Percentiles rank a stretch among this genome's conserved stretches.
Conservation (phyloP, 1,140 invertebrate genomes). For the Trachymyrmex septentrionalis region DNA sequence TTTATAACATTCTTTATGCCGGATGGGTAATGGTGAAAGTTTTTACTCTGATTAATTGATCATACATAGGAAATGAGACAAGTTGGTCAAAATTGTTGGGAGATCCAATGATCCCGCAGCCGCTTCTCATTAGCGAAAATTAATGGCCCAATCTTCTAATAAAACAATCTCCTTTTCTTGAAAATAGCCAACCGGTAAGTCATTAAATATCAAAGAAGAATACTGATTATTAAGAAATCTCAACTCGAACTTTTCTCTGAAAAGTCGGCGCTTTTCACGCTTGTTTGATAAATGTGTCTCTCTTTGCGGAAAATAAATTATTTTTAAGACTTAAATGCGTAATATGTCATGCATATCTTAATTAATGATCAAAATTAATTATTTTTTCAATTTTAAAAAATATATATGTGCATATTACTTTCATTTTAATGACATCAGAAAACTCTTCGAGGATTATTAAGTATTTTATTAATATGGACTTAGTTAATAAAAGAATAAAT, state of each 20-base stretch:
- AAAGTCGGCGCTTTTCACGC: not conserved
- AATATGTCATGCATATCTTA: not conserved
- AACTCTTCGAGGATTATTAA: not conserved
- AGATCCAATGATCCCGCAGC: conserved; percentile 21
- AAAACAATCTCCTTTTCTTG: conserved; percentile 34
- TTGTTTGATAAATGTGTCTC: conserved; percentile 15
- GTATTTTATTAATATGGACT: not conserved
- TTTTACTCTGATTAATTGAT: conserved; percentile 39
- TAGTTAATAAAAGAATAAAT: not conserved
- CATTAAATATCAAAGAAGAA: conserved; percentile 26
- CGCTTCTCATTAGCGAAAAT: conserved; percentile 41
- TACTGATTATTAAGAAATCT: conserved; percentile 45
- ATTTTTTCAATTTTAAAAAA: not conserved
- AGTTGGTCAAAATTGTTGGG: conserved; percentile 27
- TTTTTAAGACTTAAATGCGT: not conserved
- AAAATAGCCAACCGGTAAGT: conserved; percentile 7
- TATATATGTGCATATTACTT: not conserved
- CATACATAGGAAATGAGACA: conserved; percentile 30
- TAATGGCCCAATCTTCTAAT: conserved; percentile 28
- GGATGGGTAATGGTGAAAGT: conserved; percentile 39
- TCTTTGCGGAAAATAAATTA: not conserved
- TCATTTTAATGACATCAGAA: not conserved
- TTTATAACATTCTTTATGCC: not conserved
- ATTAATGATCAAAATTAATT: not conserved
- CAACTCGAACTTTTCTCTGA: conserved; percentile 3